phyloP scores from a whole-genome alignment of 2,888 invertebrate genomes.

The Colostygia pectinataria region DNA sequence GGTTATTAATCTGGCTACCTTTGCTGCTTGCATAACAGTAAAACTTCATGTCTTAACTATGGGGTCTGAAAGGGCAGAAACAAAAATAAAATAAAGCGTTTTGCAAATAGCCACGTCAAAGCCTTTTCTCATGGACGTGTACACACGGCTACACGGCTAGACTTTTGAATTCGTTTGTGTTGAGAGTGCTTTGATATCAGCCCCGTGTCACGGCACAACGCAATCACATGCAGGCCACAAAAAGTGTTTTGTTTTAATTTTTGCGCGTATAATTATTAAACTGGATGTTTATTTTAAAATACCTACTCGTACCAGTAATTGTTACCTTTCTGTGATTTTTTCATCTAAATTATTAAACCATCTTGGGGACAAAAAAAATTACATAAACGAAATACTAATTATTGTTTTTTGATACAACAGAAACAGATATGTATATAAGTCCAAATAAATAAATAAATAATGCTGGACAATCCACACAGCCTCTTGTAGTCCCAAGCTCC shows the following conservation, averaged over 20 bases:
- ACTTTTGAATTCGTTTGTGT: constrained; percentile 56
- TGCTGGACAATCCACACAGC: too few relatives aligned
- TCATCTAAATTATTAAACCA: not conserved
- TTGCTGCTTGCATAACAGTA: too few relatives aligned
- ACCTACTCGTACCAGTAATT: too few relatives aligned
- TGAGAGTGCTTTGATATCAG: constrained; percentile 61
- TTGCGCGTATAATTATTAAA: not conserved
- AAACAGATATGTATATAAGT: too few relatives aligned
- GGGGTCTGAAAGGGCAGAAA: not conserved
- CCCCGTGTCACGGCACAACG: constrained; percentile 52
- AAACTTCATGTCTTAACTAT: too few relatives aligned
- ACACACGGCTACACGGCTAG: constrained; percentile 47
- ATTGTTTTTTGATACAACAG: too few relatives aligned
- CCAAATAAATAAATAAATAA: too few relatives aligned
- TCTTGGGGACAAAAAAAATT: not conserved
- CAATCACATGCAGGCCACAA: constrained; percentile 52
- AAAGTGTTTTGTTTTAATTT: constrained; percentile 38
- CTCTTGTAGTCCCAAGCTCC: too few relatives aligned
- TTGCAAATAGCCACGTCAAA: constrained; percentile 31
- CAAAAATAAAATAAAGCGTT: constrained; percentile 10
- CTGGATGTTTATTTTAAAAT: too few relatives aligned
- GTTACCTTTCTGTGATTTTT: too few relatives aligned
- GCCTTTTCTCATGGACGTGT: constrained; percentile 48
- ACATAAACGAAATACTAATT: too few relatives aligned
- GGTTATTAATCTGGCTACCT: not conserved